Conservation (phyloP, 2,797 vertebrate species). For the Mormyrus hasselquistii region DNA sequence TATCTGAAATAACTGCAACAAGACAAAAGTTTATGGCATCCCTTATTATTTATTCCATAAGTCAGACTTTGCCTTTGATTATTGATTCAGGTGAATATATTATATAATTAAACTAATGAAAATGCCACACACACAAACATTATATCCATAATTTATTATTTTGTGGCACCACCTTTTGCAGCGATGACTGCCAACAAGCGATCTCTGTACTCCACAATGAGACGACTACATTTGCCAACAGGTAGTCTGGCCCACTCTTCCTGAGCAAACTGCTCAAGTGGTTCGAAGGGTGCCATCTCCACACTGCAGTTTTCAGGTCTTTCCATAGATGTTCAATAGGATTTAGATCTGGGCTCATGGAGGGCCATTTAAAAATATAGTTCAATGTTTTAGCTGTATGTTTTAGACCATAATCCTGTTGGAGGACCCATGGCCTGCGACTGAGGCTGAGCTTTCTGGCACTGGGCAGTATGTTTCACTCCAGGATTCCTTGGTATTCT, state of each 20-base stretch:
- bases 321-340: background rate
- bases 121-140: background rate
- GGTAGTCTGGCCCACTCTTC: background rate
- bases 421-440: background rate
- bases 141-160: background rate
- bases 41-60: background rate
- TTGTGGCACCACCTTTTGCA: background rate
- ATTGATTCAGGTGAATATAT: background rate
- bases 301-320: background rate
- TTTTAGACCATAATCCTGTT: background rate
- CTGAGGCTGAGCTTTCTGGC: background rate
- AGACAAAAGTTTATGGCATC: background rate
- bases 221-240: background rate
- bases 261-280: background rate
- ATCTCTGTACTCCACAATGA: background rate
- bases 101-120: background rate
- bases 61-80: background rate
- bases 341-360: background rate
- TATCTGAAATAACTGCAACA: background rate
- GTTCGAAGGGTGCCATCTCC: background rate
- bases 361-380: background rate
- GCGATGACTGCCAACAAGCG: background rate
- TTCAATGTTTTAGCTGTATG: background rate
- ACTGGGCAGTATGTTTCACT: background rate
- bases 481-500: background rate